Evolutionary conservation across 2,888 invertebrate species (phyloP).

Genomic region (Acrobasis suavella): DNA sequence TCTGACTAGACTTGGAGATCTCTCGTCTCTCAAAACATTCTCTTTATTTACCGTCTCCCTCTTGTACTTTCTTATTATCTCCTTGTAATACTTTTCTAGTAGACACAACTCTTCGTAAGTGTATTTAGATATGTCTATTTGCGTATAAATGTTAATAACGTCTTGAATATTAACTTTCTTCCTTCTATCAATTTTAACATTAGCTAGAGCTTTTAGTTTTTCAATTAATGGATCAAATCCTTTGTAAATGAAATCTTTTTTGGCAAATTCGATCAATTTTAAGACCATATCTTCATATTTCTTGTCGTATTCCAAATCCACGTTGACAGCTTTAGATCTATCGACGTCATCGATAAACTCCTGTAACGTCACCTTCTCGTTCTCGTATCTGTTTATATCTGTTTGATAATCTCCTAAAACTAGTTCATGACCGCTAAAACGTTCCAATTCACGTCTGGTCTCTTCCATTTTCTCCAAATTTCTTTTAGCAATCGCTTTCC

Average conservation of each 20-base stretch:
- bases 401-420: constrained; percentile 66
- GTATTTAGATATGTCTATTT: constrained; percentile 68
- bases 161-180: constrained; percentile 67
- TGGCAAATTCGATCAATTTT: constrained; percentile 73
- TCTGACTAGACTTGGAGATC: constrained; percentile 38
- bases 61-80: constrained; percentile 70
- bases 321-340: constrained; percentile 63
- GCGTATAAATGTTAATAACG: constrained; percentile 67
- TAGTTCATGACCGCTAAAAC: constrained; percentile 73
- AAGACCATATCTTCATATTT: constrained; percentile 76
- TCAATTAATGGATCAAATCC: constrained; percentile 78
- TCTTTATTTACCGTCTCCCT: constrained; percentile 54
- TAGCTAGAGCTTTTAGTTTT: constrained; percentile 64
- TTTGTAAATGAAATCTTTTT: constrained; percentile 73
- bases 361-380: constrained; percentile 64
- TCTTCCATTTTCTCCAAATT: constrained; percentile 76
- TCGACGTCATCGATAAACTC: constrained; percentile 73
- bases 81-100: constrained; percentile 73
- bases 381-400: constrained; percentile 61
- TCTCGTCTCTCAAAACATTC: constrained; percentile 44
- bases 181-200: constrained; percentile 62
- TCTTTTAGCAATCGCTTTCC: constrained; percentile 73
- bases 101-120: constrained; percentile 74
- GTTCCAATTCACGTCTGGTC: constrained; percentile 67
- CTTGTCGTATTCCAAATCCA: constrained; percentile 68